Conservation (phyloP, 1,140 invertebrate genomes). For the Drosophila pseudoobscura region DNA sequence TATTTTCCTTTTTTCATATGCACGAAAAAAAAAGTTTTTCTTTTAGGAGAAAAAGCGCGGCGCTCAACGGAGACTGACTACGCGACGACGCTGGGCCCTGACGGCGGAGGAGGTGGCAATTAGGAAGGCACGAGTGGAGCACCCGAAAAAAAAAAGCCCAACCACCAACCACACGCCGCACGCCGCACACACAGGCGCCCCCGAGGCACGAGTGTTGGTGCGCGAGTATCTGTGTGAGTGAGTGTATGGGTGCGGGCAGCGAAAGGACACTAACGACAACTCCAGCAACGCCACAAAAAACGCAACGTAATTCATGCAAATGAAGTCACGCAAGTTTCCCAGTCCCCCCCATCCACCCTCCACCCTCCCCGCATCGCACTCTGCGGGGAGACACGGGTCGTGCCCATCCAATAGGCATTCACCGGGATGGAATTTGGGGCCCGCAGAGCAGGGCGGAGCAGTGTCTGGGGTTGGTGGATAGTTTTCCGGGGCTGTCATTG, state of each 20-base stretch:
- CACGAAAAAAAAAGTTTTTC: slow-evolving; percentile 50
- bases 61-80: slow-evolving; percentile 59
- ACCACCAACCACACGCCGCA: slow-evolving; percentile 47
- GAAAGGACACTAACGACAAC: slow-evolving; percentile 67
- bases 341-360: neutral
- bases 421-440: slow-evolving; percentile 7
- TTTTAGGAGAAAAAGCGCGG: slow-evolving; percentile 32
- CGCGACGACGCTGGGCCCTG: slow-evolving; percentile 1
- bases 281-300: slow-evolving; percentile 34
- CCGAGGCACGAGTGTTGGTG: slow-evolving; percentile 37
- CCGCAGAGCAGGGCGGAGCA: slow-evolving; percentile 3
- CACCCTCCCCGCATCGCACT: neutral
- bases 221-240: slow-evolving; percentile 3
- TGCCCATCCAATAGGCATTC: slow-evolving; percentile 60
- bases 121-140: slow-evolving; percentile 54
- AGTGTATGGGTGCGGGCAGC: slow-evolving; percentile 26
- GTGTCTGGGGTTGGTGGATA: neutral
- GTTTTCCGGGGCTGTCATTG: neutral
- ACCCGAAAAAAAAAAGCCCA: slow-evolving; percentile 31
- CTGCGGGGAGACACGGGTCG: slow-evolving; percentile 15
- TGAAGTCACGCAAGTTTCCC: slow-evolving; percentile 78
- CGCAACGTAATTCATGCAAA: slow-evolving; percentile 80
- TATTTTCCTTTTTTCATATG: slow-evolving; percentile 49
- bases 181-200: slow-evolving; percentile 19
- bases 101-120: slow-evolving; percentile 42